Evolutionary conservation across 1,140 invertebrate species (phyloP).

Genomic region (Pissodes strobi): DNA sequence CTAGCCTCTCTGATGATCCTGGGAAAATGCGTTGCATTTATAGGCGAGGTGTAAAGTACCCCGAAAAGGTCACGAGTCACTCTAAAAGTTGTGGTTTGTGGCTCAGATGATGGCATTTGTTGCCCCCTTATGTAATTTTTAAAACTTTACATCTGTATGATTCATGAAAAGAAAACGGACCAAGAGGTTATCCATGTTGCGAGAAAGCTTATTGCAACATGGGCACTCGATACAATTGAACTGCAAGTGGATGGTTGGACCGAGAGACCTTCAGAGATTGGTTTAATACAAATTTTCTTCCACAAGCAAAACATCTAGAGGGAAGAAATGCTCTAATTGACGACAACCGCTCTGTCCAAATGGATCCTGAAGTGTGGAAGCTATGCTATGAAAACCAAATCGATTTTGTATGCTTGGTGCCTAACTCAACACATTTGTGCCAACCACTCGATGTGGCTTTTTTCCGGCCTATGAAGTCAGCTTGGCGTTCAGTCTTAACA

Average conservation of each 20-base stretch:
- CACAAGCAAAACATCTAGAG: neutral
- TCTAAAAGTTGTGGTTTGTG: slow-evolving; percentile 47
- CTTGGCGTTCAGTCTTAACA: too few relatives aligned
- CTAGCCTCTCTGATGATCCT: slow-evolving; percentile 55
- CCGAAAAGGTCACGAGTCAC: slow-evolving; percentile 48
- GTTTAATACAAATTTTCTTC: slow-evolving; percentile 12
- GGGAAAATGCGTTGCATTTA: slow-evolving; percentile 48
- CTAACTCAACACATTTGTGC: neutral
- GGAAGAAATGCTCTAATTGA: slow-evolving; percentile 7
- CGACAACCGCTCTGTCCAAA: neutral
- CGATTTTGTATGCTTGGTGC: neutral
- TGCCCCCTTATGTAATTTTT: slow-evolving; percentile 51
- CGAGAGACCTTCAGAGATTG: slow-evolving; percentile 13
- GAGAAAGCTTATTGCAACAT: too few relatives aligned
- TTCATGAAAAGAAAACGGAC: too few relatives aligned
- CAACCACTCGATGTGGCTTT: neutral
- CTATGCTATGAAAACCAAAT: neutral
- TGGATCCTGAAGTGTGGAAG: neutral
- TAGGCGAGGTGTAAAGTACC: slow-evolving; percentile 51
- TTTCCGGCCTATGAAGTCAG: neutral
- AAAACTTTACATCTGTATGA: slow-evolving; percentile 43
- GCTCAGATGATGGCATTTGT: slow-evolving; percentile 39
- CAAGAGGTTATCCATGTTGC: slow-evolving; percentile 39
- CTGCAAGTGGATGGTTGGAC: slow-evolving; percentile 41
- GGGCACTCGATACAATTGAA: slow-evolving; percentile 37